phyloP scores from a whole-genome alignment of 2,888 invertebrate species.

The Eupeodes latifasciatus region DNA sequence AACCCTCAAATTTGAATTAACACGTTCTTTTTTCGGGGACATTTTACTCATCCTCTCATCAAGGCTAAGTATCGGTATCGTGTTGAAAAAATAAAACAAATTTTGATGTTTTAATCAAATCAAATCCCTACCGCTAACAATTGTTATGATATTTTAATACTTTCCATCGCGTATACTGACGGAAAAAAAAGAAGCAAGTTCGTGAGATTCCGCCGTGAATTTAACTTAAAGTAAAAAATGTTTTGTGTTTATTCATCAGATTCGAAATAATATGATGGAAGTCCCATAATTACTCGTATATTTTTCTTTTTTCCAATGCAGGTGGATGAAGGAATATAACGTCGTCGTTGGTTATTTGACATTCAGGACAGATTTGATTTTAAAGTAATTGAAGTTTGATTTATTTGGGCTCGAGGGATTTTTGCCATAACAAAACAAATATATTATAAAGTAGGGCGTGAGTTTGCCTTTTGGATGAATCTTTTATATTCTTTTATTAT shows the following conservation, averaged over 20 bases:
- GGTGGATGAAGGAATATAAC: not conserved
- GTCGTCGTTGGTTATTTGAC: constrained; percentile 23
- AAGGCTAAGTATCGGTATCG: no score
- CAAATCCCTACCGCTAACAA: no score
- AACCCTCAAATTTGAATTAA: not conserved
- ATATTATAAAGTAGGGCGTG: not conserved
- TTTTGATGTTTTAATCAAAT: no score
- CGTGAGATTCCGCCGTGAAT: no score
- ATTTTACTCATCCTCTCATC: no score
- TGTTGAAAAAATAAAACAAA: no score
- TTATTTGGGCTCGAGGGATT: constrained; percentile 25
- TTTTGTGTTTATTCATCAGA: not conserved
- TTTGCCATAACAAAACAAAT: not conserved
- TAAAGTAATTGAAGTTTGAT: constrained; percentile 61
- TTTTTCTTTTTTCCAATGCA: not conserved
- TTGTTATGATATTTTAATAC: no score
- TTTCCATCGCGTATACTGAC: no score
- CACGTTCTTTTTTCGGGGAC: not conserved
- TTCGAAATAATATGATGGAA: not conserved
- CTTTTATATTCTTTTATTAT: constrained; percentile 1
- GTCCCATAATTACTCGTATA: not conserved
- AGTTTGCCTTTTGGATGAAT: not conserved
- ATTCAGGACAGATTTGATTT: constrained; percentile 54
- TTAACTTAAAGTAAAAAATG: no score
- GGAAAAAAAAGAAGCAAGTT: no score